Base-by-base conservation (phyloP, 1,140 invertebrate species). In the Vanessa atalanta region DNA sequence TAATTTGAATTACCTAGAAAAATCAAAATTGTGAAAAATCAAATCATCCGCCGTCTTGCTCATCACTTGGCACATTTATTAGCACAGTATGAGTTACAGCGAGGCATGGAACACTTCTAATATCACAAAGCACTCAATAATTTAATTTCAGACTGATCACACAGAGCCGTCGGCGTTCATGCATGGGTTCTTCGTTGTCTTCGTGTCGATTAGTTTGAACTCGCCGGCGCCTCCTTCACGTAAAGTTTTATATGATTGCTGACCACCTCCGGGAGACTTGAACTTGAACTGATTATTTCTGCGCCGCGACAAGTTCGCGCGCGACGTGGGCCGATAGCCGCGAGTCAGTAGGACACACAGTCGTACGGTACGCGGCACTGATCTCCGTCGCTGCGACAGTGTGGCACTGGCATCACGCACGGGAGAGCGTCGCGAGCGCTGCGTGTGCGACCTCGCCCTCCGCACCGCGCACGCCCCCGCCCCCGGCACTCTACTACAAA, bases 21-120 rank as follows among this genome's bases (percentile, higher is more conserved):
- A 15, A 61, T 31, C 26, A n/a, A 61, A 61, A 37, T n/a, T 37
- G 23, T n/a, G 26, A 13, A 61, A 4, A 37, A 15, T 37, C 12
- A 37, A 61, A 12, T 61, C 66, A 69, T 23, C 23, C 26, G 37
- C 37, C 31, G n/a, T 60, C 37, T 12, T 47, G 66, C 26, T 43
- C 66, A 69, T 69, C 66, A 69, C 66, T 50, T 23, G 51, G 50
- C 66, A 47, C 66, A 47, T 43, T 5, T 47, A 51, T 55, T 23
- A 14, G 3, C 57, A 43, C 57, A 60, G 14, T 1, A 8, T 5
- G 6, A 37, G 57, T 37, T 23, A 61, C 23, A 37, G 9, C 7
- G 23, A 15, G 14, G 2, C 57, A 61, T 37, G 57, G 57, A 57
- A 37, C 57, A 61, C 57, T 31, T 61, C 1, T 15, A n/a, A 4